phyloP scores from a whole-genome alignment of 2,113 vertebrate species.

The Phaethon lepturus region DNA sequence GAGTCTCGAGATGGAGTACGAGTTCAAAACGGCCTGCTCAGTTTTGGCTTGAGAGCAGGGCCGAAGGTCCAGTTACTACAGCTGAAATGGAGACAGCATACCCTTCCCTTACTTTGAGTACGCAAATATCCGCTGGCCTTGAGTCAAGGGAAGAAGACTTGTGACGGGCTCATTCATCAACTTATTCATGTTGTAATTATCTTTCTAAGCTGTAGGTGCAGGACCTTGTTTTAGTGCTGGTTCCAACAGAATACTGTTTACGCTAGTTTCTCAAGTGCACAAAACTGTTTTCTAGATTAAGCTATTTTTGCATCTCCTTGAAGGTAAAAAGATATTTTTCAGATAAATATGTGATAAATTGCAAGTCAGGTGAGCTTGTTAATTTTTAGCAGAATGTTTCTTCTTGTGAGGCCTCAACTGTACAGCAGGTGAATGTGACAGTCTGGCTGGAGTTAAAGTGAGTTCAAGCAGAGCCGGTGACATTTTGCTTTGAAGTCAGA shows the following conservation, averaged over 20 bases:
- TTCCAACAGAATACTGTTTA: neutral
- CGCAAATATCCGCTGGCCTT: neutral
- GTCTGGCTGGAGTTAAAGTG: neutral
- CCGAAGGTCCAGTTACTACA: neutral
- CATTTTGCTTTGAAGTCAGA: neutral
- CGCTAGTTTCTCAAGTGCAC: neutral
- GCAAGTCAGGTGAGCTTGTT: neutral
- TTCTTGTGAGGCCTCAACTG: neutral
- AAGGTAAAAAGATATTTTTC: neutral
- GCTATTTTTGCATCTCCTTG: neutral
- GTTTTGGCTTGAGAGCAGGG: neutral
- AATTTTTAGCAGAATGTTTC: neutral
- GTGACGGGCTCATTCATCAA: no score
- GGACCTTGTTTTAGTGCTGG: neutral
- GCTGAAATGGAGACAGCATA: neutral
- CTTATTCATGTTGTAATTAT: neutral
- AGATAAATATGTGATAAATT: neutral
- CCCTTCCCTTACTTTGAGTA: neutral
- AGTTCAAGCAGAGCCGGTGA: neutral
- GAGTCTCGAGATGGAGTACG: fast-evolving
- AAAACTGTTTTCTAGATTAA: neutral
- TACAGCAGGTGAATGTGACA: neutral
- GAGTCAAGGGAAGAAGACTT: neutral
- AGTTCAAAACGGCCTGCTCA: neutral
- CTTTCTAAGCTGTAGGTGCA: neutral